Conservation (phyloP, 2,888 invertebrate genomes). For the Flexamia atlantica region DNA sequence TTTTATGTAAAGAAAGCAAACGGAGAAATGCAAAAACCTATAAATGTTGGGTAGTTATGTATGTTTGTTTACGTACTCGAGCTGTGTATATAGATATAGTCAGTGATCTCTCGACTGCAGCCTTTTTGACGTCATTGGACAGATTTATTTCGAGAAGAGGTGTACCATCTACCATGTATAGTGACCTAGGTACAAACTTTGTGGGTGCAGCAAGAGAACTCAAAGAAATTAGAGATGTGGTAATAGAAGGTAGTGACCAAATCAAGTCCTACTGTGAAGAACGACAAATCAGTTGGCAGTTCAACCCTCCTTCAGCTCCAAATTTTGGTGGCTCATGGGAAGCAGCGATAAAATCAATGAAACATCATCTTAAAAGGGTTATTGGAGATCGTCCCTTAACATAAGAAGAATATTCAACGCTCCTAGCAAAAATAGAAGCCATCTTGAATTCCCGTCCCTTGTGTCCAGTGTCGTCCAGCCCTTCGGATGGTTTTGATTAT, state of each 20-base stretch:
- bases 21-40: slow-evolving; percentile 13
- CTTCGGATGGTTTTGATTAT: slow-evolving; percentile 23
- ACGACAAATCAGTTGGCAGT: slow-evolving; percentile 70
- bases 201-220: slow-evolving; percentile 4
- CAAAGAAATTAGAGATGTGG: neutral
- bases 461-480: slow-evolving; percentile 11
- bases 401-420: slow-evolving; percentile 71
- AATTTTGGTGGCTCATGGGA: slow-evolving; percentile 73
- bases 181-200: slow-evolving; percentile 35
- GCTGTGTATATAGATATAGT: slow-evolving; percentile 28
- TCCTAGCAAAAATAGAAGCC: slow-evolving; percentile 25
- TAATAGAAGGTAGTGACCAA: neutral
- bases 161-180: slow-evolving; percentile 8
- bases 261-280: slow-evolving; percentile 21
- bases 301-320: slow-evolving; percentile 71
- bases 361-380: slow-evolving; percentile 70
- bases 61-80: slow-evolving; percentile 8
- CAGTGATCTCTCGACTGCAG: neutral
- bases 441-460: slow-evolving; percentile 50
- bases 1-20: slow-evolving; percentile 26
- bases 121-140: slow-evolving; percentile 1
- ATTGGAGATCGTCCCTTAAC: slow-evolving; percentile 69
- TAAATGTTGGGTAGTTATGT: slow-evolving; percentile 9
- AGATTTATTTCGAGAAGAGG: slow-evolving; percentile 19
- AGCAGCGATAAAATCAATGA: slow-evolving; percentile 72